Evolutionary conservation across 2,113 vertebrate genomes (phyloP).

Genomic region (Bubalus kerabau): DNA sequence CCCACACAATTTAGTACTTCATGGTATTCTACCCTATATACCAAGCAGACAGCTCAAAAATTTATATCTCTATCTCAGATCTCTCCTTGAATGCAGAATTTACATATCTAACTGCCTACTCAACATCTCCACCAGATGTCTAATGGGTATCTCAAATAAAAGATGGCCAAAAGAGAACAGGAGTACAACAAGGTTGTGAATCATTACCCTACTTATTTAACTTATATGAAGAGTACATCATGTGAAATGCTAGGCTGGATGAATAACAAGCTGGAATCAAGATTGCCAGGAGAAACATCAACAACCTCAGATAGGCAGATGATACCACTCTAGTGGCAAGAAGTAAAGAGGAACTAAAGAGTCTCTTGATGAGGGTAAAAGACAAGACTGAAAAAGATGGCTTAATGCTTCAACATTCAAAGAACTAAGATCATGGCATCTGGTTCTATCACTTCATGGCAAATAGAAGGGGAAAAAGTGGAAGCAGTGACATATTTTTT

Average conservation of each 20-base stretch:
- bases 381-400: not conserved
- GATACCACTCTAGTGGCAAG: not conserved
- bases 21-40: constrained; percentile 20
- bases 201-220: not conserved
- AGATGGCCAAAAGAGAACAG: not conserved
- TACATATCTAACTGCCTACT: constrained; percentile 20
- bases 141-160: constrained; percentile 25
- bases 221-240: not conserved
- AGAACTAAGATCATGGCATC: not conserved
- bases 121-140: not conserved
- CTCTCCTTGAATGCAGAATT: not conserved
- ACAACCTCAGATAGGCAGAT: not conserved
- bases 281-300: not conserved
- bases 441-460: not conserved
- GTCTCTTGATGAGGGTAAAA: not conserved
- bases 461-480: not conserved
- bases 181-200: not conserved
- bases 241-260: not conserved
- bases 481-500: not conserved
- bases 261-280: not conserved
- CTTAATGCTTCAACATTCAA: not conserved
- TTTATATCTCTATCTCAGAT: not conserved
- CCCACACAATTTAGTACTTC: constrained; percentile 45
- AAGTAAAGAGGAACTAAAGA: not conserved
- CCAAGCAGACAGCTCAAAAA: constrained; percentile 25